phyloP scores from a whole-genome alignment of 2,113 vertebrate species.

The Solea solea region DNA sequence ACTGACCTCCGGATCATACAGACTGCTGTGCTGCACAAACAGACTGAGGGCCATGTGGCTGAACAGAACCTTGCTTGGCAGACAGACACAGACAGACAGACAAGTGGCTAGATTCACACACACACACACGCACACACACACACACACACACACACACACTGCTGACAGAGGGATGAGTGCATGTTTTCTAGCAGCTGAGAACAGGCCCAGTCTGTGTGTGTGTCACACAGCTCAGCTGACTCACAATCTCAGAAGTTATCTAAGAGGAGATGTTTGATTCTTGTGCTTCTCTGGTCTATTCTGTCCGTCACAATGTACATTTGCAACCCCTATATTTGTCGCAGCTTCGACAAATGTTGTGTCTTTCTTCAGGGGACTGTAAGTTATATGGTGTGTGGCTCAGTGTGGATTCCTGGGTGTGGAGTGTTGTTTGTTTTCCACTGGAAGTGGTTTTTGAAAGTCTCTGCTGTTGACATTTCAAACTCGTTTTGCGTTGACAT shows the following conservation, averaged over 20 bases:
- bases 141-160: slow-evolving; percentile 13
- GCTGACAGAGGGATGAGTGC: slow-evolving; percentile 33
- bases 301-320: background rate
- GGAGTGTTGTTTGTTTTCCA: slow-evolving; percentile 42
- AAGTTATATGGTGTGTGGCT: background rate
- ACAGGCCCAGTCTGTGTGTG: slow-evolving; percentile 13
- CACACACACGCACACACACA: slow-evolving; percentile 14
- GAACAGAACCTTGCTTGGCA: slow-evolving; percentile 31
- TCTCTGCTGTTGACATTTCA: slow-evolving; percentile 32
- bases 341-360: slow-evolving; percentile 10
- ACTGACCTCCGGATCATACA: slow-evolving; percentile 20
- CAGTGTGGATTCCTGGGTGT: slow-evolving; percentile 11
- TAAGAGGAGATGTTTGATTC: background rate
- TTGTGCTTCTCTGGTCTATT: background rate
- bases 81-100: slow-evolving; percentile 31
- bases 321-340: slow-evolving; percentile 14
- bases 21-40: slow-evolving; percentile 27
- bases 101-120: background rate
- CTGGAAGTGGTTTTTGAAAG: slow-evolving; percentile 45
- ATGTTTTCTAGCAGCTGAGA: slow-evolving; percentile 18
- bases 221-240: slow-evolving; percentile 5
- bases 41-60: slow-evolving; percentile 53
- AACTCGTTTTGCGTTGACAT: background rate
- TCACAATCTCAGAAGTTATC: slow-evolving; percentile 11
- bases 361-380: slow-evolving; percentile 6